Conservation (phyloP, 2,113 vertebrate genomes). For the Geococcyx californianus region DNA sequence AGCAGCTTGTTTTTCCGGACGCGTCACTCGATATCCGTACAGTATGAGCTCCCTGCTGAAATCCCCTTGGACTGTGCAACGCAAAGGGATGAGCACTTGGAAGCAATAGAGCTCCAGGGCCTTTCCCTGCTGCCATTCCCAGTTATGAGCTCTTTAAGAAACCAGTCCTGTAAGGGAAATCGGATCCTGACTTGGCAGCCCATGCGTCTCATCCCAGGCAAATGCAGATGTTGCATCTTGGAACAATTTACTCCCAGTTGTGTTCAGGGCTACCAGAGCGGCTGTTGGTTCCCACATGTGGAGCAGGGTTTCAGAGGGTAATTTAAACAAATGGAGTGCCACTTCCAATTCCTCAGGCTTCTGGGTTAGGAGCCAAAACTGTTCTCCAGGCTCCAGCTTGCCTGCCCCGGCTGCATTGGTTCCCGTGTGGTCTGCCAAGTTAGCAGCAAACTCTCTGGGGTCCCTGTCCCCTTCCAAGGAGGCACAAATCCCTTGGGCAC, state of each 20-base stretch:
- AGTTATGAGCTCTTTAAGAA: background rate
- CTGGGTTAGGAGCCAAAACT: conserved; percentile 3
- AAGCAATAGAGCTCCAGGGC: accelerated
- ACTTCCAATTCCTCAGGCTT: conserved; percentile 56
- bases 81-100: accelerated
- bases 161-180: background rate
- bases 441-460: background rate
- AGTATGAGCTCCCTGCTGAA: background rate
- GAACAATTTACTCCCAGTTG: conserved; percentile 54
- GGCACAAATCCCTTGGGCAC: background rate
- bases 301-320: conserved; percentile 42
- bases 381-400: conserved; percentile 41
- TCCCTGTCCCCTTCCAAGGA: background rate
- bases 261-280: conserved; percentile 29
- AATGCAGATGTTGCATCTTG: conserved; percentile 63
- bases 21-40: background rate
- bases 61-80: background rate
- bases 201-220: background rate
- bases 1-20: background rate
- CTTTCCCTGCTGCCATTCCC: background rate
- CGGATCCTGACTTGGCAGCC: conserved; percentile 23
- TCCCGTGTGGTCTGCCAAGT: conserved; percentile 29
- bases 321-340: conserved; percentile 58
- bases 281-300: conserved; percentile 32
- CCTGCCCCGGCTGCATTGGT: background rate